phyloP scores from a whole-genome alignment of 2,888 invertebrate species.

The Nudaria mundana region DNA sequence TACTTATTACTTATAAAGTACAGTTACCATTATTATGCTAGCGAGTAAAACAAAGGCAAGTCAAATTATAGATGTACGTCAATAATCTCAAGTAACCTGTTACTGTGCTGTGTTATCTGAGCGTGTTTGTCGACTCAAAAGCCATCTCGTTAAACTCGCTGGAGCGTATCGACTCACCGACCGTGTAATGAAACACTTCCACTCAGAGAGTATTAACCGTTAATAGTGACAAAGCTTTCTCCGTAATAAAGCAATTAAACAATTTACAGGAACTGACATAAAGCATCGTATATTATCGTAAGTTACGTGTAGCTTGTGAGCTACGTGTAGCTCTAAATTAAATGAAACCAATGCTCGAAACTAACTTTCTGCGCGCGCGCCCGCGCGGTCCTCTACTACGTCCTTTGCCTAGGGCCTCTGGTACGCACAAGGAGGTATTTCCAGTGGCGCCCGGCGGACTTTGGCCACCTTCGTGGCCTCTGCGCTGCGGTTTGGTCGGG shows the following conservation, averaged over 20 bases:
- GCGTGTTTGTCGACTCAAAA: slow-evolving; percentile 49
- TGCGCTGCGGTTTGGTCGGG: too few species aligned
- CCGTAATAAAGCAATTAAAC: slow-evolving; percentile 55
- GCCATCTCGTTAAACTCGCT: slow-evolving; percentile 65
- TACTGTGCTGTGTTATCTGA: slow-evolving; percentile 41
- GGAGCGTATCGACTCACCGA: slow-evolving; percentile 62
- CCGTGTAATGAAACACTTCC: slow-evolving; percentile 78
- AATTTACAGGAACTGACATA: slow-evolving; percentile 25
- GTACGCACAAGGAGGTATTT: too few species aligned
- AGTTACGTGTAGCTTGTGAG: too few species aligned
- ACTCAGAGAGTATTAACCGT: slow-evolving; percentile 67
- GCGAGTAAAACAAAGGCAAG: too few species aligned
- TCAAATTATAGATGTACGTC: slow-evolving; percentile 26
- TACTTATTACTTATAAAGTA: too few species aligned
- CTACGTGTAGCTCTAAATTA: slow-evolving; percentile 18
- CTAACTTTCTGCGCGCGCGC: too few species aligned
- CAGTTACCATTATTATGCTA: too few species aligned
- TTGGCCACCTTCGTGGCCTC: too few species aligned
- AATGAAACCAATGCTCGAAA: slow-evolving; percentile 29
- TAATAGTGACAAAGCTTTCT: slow-evolving; percentile 68
- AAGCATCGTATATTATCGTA: slow-evolving; percentile 23
- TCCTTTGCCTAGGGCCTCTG: too few species aligned
- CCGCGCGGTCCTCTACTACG: too few species aligned
- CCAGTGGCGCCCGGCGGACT: too few species aligned
- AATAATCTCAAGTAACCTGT: slow-evolving; percentile 46